These are phyloP conservation scores for Astyanax mexicanus DNA, from an alignment of 2,797 vertebrate species.

Conservation along the genomic window DNA sequence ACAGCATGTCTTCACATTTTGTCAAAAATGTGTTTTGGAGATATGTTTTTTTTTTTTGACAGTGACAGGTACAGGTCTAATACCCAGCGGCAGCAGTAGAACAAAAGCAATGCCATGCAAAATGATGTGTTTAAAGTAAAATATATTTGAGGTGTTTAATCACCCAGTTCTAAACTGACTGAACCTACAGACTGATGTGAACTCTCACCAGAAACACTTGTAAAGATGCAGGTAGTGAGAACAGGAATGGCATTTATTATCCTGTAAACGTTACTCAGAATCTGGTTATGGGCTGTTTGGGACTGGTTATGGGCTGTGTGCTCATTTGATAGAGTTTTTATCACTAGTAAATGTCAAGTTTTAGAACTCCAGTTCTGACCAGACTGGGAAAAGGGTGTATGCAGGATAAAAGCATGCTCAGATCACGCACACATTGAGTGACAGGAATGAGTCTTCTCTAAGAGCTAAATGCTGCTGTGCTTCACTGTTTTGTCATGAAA, in stretches of 20 bases:
- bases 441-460: too few species aligned
- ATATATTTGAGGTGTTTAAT: background rate
- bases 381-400: constrained; percentile 2
- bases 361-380: constrained; percentile 13
- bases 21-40: too few species aligned
- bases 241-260: constrained; percentile 49
- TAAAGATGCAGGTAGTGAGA: constrained; percentile 32
- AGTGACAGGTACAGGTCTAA: too few species aligned
- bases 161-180: background rate
- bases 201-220: background rate
- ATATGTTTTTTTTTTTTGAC: too few species aligned
- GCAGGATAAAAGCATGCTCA: background rate
- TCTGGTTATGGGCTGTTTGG: constrained; percentile 22
- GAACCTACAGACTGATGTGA: background rate
- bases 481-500: too few species aligned
- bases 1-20: too few species aligned
- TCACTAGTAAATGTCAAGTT: constrained; percentile 33
- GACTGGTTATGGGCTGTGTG: constrained; percentile 2
- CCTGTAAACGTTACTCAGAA: constrained; percentile 18
- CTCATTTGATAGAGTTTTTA: constrained; percentile 34
- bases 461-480: background rate
- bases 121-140: background rate
- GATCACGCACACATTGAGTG: too few species aligned
- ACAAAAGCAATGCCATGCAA: background rate
- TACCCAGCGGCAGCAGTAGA: background rate